Base-by-base conservation (phyloP, 2,113 vertebrate species). In the Phainopepla nitens region DNA sequence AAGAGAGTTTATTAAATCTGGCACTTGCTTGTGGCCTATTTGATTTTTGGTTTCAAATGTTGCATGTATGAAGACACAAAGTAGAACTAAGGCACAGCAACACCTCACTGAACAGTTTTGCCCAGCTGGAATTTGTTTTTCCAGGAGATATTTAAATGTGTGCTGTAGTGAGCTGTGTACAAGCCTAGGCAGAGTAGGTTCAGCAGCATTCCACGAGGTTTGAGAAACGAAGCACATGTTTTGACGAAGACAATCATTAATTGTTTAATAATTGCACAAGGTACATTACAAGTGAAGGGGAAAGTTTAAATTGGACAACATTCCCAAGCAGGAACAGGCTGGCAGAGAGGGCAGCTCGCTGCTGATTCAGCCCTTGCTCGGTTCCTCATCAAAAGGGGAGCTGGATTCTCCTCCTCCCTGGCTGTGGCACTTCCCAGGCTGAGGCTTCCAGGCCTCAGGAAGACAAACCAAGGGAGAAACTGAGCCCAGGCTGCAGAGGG, bases 1-100 rank as follows among this genome's bases (percentile, higher is more conserved):
- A 98, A 98, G 94, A 95, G 39, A 96, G 91, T 98, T 98, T 98
- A 94, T 95, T 98, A 98, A 97, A 97, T 98, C 98, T 97, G 96
- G 96, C 97, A 97, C 92, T 96, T 89, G 96, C 82, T 70, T 87
- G 75, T 35, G 64, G 73, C 36, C 84, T 53, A 9, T 45, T 79
- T 92, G n/a, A 51, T 97, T 96, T 53, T 64, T 29, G 29, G 22
- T 75, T 82, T 60, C 62, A 29, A 19, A 15, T 39, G 13, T 33
- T 66, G 15, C 22, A 11, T 11, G 8, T 33, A 4, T 19, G 20
- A 47, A 66, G 39, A 41, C 31, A 78, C n/a, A 8, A 42, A 78
- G 27, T 15, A n/a, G 49, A 76, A 33, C 17, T 22, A 6, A 76
- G 62, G 17, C 45, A 18, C 21, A 24, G 33, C 44, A 68, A 23